Conservation (phyloP, 2,797 vertebrate species). For the Xiphophorus birchmanni region DNA sequence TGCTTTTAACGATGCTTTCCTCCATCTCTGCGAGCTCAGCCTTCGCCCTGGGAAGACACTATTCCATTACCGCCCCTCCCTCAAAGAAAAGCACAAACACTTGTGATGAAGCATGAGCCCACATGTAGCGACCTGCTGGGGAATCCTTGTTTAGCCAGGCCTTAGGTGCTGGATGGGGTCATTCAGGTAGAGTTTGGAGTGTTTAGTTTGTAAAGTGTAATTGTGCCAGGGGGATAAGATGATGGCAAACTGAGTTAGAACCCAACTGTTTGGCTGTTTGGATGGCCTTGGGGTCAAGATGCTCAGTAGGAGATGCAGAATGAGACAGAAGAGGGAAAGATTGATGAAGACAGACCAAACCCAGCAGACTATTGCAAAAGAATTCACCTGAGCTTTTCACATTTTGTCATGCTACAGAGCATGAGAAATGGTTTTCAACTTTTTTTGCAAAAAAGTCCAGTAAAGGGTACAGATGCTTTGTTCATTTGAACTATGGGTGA, state of each 20-base stretch:
- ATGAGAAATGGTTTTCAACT: not conserved
- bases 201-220: slow-evolving; percentile 28
- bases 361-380: not conserved
- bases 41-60: slow-evolving; percentile 61
- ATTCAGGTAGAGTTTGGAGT: slow-evolving; percentile 36
- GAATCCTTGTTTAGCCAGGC: slow-evolving; percentile 21
- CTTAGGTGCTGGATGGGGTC: slow-evolving; percentile 37
- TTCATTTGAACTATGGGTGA: not conserved
- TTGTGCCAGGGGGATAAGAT: slow-evolving; percentile 4
- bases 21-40: slow-evolving; percentile 44
- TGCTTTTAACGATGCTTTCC: slow-evolving; percentile 74
- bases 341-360: slow-evolving; percentile 8
- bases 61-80: slow-evolving; percentile 57
- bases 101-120: slow-evolving; percentile 43
- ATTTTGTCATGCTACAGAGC: not conserved
- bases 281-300: slow-evolving; percentile 32
- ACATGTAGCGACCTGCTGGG: slow-evolving; percentile 28
- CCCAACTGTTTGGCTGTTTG: slow-evolving; percentile 30
- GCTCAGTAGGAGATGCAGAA: slow-evolving; percentile 18
- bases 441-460: not conserved
- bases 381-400: not conserved
- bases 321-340: slow-evolving; percentile 12
- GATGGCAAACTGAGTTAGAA: slow-evolving; percentile 38
- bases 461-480: not conserved
- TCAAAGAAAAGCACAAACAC: slow-evolving; percentile 43